These are phyloP conservation scores for Spermophilus dauricus DNA, from an alignment of 2,113 vertebrate species.

Conservation along the genomic window DNA sequence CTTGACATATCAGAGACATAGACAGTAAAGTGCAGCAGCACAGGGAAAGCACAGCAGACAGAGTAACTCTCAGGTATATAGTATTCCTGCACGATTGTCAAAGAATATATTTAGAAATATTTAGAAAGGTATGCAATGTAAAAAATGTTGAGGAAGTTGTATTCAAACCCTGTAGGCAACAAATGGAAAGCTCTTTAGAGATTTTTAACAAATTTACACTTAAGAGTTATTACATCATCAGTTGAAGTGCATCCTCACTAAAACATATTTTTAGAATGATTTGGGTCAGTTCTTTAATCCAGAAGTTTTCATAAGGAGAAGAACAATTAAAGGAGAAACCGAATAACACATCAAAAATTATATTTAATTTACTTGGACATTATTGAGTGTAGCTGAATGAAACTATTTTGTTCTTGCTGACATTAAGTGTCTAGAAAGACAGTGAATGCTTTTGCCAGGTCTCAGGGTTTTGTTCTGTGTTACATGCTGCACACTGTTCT, in stretches of 20 bases:
- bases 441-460: not conserved
- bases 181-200: not conserved
- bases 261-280: not conserved
- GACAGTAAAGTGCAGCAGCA: not conserved
- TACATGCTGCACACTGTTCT: not conserved
- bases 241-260: not conserved
- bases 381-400: not conserved
- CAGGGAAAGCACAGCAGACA: not conserved
- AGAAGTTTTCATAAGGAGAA: not conserved
- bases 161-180: not conserved
- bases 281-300: not conserved
- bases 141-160: not conserved
- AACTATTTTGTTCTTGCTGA: not conserved
- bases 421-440: not conserved
- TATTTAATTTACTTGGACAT: not conserved
- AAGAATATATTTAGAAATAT: not conserved
- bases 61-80: not conserved
- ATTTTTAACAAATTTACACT: not conserved
- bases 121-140: not conserved
- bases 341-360: not conserved
- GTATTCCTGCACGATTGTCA: not conserved
- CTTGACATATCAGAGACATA: not conserved
- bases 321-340: constrained; percentile 9
- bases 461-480: not conserved
- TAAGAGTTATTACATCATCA: not conserved